phyloP scores from a whole-genome alignment of 2,888 invertebrate species.

The Antheraea assamensis region DNA sequence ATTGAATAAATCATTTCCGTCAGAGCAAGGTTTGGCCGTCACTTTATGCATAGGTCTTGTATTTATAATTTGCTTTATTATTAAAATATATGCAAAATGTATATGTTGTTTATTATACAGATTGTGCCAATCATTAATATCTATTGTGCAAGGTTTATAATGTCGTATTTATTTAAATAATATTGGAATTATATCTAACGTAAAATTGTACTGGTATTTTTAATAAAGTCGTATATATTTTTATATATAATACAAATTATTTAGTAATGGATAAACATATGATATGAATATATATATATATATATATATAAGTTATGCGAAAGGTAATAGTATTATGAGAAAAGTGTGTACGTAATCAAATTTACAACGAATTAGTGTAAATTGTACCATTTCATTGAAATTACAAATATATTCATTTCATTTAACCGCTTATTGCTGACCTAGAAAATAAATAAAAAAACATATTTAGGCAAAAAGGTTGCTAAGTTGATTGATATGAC shows the following conservation, averaged over 20 bases:
- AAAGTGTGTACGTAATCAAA: neutral
- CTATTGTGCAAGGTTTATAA: constrained; percentile 7
- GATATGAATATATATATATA: constrained; percentile 2
- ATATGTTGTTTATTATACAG: neutral
- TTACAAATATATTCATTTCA: neutral
- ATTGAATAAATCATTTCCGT: too few relatives aligned
- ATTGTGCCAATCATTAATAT: constrained; percentile 15
- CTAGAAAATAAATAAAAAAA: neutral
- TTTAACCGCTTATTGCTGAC: neutral
- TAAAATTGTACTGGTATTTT: constrained; percentile 3
- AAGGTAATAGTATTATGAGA: neutral
- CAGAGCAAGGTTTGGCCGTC: too few relatives aligned
- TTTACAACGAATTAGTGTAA: neutral
- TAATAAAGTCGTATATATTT: constrained; percentile 14
- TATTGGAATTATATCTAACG: constrained; percentile 8
- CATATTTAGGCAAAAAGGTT: neutral
- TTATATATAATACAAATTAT: constrained; percentile 19
- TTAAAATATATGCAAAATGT: neutral
- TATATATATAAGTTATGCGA: constrained; percentile 3
- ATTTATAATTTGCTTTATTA: too few relatives aligned
- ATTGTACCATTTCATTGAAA: neutral
- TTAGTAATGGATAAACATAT: neutral
- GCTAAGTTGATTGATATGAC: neutral
- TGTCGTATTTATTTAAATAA: neutral
- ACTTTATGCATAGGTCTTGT: too few relatives aligned